phyloP scores from a whole-genome alignment of 2,888 invertebrate genomes.

The Drosophila atripex region DNA sequence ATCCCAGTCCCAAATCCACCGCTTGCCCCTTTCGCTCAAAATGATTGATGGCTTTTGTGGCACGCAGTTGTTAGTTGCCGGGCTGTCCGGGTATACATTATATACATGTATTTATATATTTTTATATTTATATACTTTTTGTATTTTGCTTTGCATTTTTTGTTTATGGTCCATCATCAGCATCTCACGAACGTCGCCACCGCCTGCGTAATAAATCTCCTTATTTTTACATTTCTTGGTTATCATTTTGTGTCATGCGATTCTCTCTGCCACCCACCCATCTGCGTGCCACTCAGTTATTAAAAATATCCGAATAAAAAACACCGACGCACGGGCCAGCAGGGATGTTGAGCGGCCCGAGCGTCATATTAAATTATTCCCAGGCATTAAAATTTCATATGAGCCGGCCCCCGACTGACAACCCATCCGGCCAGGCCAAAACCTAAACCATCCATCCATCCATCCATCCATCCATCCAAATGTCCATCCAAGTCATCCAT shows the following conservation, averaged over 20 bases:
- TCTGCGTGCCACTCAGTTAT: slow-evolving; percentile 66
- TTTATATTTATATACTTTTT: slow-evolving; percentile 50
- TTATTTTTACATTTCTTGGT: slow-evolving; percentile 75
- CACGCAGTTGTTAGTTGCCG: slow-evolving; percentile 62
- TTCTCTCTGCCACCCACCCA: slow-evolving; percentile 48
- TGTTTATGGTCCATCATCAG: slow-evolving; percentile 78
- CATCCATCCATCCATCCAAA: slow-evolving; percentile 47
- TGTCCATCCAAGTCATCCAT: slow-evolving; percentile 62
- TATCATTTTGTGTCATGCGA: slow-evolving; percentile 79
- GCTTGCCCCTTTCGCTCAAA: slow-evolving; percentile 77
- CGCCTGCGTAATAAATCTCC: slow-evolving; percentile 77
- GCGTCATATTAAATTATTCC: slow-evolving; percentile 76
- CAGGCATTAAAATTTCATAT: slow-evolving; percentile 76
- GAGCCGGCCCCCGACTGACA: slow-evolving; percentile 55
- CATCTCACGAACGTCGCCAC: slow-evolving; percentile 50
- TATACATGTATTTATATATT: slow-evolving; percentile 30
- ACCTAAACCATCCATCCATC: slow-evolving; percentile 37
- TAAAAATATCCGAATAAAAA: slow-evolving; percentile 69
- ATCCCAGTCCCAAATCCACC: slow-evolving; percentile 44
- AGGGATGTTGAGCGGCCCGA: slow-evolving; percentile 4
- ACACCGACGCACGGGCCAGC: slow-evolving; percentile 8
- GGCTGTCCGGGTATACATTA: slow-evolving; percentile 48
- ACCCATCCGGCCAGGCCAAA: slow-evolving; percentile 34
- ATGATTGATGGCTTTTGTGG: slow-evolving; percentile 79
- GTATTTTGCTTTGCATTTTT: slow-evolving; percentile 52